Evolutionary conservation across 2,113 vertebrate genomes (phyloP), one percentile per base, ranked within the genome.

Genomic region (Carassius gibelio): DNA sequence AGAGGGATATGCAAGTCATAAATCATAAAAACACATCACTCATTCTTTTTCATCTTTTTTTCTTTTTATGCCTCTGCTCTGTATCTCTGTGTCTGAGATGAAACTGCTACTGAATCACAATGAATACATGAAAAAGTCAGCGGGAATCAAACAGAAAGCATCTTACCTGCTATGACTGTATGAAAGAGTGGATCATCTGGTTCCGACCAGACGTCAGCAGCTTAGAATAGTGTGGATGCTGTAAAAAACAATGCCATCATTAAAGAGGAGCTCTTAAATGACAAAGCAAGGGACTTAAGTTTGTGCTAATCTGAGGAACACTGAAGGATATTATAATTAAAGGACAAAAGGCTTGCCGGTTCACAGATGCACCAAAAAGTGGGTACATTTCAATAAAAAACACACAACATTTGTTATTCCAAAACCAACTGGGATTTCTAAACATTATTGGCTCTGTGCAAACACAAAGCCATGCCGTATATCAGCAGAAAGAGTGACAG

Each of bases 401-500:
- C 9, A 26, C 8, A 64, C n/a, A 86, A 62, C 75, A 76, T 68
- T 7, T 42, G 71, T 81, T 86, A 76, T 76, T 86, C 14, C 30
- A 68, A 30, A 34, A 1, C 59, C 79, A 50, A 8, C 30, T 68
- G 85, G 79, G 79, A 82, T 57, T 52, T 68, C 26, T 23, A 55
- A 75, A 75, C 42, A 81, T 14, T 36, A 81, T 57, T 82, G 55
- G 42, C 30, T 75, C 55, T 23, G 55, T n/a, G 57, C 62, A 77
- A 68, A 83, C 81, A 78, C 75, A 87, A 83, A 55, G 59, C 72
- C 64, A 19, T 38, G 79, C 55, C 13, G 5, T 82, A 86, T 75
- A 86, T 81, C 79, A 82, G 81, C 79, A 75, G 78, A 62, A 68
- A 81, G 69, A 62, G 5, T 85, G 55, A 75, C 71, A 75, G 59